phyloP scores from a whole-genome alignment of 2,888 invertebrate genomes.

The Plutella xylostella region DNA sequence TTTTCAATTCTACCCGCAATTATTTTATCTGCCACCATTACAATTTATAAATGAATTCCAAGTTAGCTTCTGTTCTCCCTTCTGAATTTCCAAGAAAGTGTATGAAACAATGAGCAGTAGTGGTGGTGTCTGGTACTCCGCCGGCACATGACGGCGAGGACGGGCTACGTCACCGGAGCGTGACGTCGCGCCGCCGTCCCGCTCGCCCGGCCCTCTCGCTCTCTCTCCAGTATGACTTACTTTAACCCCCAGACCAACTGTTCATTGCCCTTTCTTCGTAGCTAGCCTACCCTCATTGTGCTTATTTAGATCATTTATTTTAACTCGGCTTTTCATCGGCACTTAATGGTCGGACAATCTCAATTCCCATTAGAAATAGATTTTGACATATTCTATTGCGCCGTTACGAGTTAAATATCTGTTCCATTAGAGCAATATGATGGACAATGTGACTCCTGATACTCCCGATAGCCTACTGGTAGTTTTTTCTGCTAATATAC shows the following conservation, averaged over 20 bases:
- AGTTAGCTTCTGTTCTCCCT: too few relatives aligned
- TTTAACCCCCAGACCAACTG: slow-evolving; percentile 29
- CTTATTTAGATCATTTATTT: slow-evolving; percentile 24
- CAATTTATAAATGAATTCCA: too few relatives aligned
- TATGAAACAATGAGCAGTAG: background rate
- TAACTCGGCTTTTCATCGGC: slow-evolving; percentile 3
- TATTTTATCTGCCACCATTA: too few relatives aligned
- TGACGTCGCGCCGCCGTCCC: slow-evolving; percentile 40
- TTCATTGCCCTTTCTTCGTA: slow-evolving; percentile 37
- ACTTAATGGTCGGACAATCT: background rate
- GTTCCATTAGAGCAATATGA: too few relatives aligned
- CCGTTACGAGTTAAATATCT: too few relatives aligned
- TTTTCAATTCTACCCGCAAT: too few relatives aligned
- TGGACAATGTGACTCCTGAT: too few relatives aligned
- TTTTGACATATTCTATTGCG: too few relatives aligned
- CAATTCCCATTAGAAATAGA: too few relatives aligned
- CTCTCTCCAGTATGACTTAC: slow-evolving; percentile 23
- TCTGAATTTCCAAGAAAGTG: too few relatives aligned
- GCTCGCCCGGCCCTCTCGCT: slow-evolving; percentile 28
- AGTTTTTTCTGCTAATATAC: too few relatives aligned
- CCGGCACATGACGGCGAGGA: slow-evolving; percentile 10
- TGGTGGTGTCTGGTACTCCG: background rate
- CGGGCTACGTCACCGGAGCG: slow-evolving; percentile 50
- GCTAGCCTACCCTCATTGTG: slow-evolving; percentile 33
- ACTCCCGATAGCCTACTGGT: too few relatives aligned